phyloP scores from a whole-genome alignment of 2,113 vertebrate genomes.

The Halcyon malimbica region DNA sequence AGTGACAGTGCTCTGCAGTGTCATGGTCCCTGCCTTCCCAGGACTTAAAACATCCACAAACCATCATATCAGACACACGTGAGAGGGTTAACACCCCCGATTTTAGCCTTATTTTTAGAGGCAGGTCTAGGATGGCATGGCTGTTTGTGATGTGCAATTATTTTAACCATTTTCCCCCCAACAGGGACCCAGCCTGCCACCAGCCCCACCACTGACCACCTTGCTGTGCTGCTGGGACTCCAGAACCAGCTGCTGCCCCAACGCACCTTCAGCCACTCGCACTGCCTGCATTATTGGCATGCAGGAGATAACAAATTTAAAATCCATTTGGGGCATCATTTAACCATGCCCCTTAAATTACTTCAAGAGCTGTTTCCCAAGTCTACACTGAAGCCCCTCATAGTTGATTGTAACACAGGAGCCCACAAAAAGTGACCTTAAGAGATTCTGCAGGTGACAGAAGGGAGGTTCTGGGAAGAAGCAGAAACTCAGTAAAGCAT shows the following conservation, averaged over 20 bases:
- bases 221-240: neutral
- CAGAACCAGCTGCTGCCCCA: neutral
- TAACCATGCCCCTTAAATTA: neutral
- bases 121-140: neutral
- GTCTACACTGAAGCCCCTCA: neutral
- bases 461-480: neutral
- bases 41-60: neutral
- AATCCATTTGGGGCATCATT: neutral
- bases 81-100: neutral
- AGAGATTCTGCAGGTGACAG: neutral
- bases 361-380: neutral
- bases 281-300: neutral
- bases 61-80: neutral
- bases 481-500: neutral
- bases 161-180: accelerated
- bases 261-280: neutral
- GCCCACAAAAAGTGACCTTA: neutral
- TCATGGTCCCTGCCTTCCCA: accelerated
- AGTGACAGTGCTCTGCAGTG: neutral
- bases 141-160: neutral
- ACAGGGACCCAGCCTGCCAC: neutral
- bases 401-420: neutral
- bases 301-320: neutral
- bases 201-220: neutral
- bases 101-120: neutral